Evolutionary conservation across 2,113 vertebrate species (phyloP), one percentile per base, ranked within the genome.

Genomic region (Trachemys scripta): DNA sequence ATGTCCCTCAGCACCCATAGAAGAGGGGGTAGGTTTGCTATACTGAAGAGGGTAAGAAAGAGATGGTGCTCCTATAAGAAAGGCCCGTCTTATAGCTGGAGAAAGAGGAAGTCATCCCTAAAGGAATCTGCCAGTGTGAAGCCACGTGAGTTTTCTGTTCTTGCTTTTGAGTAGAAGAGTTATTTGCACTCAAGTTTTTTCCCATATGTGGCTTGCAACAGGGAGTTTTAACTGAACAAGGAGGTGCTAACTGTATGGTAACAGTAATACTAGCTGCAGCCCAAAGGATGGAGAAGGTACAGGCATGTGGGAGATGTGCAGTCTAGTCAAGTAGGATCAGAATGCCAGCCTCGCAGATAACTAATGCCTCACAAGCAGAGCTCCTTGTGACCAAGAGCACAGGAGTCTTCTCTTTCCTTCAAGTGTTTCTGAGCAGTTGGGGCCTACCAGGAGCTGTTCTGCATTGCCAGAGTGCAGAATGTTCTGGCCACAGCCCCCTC

Each of bases 231-330:
- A 50, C 29, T 4, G 20, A 85, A 51, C 0, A 1, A 84, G 75
- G 1, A 93, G 82, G 45, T 85, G 82, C 35, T 57, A 50, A 57
- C 50, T 87, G 17, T 51, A 17, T 7, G 7, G 62, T 84, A 57
- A 87, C 81, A 75, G 79, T 62, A 91, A 87, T 45, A 22, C 38
- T 38, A 85, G 51, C 69, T 84, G 57, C 80, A 80, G 91, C 86
- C 3, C 22, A 65, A 92, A 90, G 69, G 24, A 78, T 1, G 86
- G 90, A 47, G 85, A 59, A 85, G 20, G 45, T 59, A 54, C 8
- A 27, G 49, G 9, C 49, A 57, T 42, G 59, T 16, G 17, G 45
- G 17, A 88, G 65, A 53, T 72, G 42, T 49, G 76, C 50, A 84
- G 42, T 69, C 72, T 86, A 5, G 5, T 91, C 82, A 89, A 95